phyloP scores from a whole-genome alignment of 2,888 invertebrate genomes.

The Microctonus aethiopoides region DNA sequence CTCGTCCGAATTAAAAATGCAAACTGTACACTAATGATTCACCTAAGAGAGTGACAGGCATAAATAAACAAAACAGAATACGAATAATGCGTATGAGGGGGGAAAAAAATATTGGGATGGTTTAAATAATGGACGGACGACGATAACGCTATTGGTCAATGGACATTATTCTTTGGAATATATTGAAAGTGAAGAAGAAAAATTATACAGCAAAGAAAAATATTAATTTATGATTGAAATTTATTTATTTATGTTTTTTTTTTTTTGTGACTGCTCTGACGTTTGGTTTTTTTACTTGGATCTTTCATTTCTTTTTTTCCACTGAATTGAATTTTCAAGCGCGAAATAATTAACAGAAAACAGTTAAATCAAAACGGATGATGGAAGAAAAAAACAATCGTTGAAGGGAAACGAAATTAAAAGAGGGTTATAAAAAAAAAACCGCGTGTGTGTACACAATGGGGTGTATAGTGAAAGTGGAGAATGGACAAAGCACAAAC shows the following conservation, averaged over 20 bases:
- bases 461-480: neutral
- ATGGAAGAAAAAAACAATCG: conserved; percentile 9
- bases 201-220: neutral
- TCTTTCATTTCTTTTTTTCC: neutral
- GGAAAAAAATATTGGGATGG: conserved; percentile 36
- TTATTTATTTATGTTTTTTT: neutral
- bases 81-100: neutral
- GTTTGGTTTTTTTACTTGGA: neutral
- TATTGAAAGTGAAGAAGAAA: neutral
- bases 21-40: conserved; percentile 40
- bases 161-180: neutral
- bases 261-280: neutral
- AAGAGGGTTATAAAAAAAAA: neutral
- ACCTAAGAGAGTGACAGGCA: conserved; percentile 18
- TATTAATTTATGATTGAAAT: neutral
- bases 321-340: conserved; percentile 21
- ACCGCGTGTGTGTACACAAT: neutral
- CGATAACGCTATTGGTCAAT: conserved; percentile 46
- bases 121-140: conserved; percentile 50
- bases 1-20: conserved; percentile 49
- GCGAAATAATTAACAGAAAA: conserved; percentile 8
- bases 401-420: conserved; percentile 4
- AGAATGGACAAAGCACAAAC: neutral
- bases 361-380: conserved; percentile 19
- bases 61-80: neutral